A percentile compares a stretch with the other conserved stretches of the same genome.
Conservation (phyloP, 2,113 vertebrate genomes). For the Chaenocephalus aceratus region DNA sequence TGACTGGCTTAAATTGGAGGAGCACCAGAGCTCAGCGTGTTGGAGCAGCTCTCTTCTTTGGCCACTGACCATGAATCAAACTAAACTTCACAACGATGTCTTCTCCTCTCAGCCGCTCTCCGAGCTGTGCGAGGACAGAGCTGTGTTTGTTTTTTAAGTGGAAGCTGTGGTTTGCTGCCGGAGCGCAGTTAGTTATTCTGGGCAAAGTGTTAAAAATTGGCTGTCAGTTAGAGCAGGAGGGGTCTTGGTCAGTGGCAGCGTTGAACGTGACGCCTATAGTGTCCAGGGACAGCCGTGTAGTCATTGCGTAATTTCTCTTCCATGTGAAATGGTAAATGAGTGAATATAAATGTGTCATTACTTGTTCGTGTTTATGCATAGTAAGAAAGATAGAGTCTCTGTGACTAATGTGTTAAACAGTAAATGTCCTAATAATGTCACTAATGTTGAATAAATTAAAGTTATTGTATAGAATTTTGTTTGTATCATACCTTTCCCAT, state of each 20-base stretch:
- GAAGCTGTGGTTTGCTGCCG: conserved; percentile 56
- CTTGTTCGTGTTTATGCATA: conserved; percentile 17
- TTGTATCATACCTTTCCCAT: background rate
- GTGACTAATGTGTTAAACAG: background rate
- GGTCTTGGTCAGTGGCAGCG: conserved; percentile 28
- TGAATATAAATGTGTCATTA: conserved; percentile 1
- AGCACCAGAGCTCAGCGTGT: conserved; percentile 28
- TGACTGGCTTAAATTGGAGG: background rate
- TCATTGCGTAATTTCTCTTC: conserved; percentile 64
- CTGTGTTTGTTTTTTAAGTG: conserved; percentile 58
- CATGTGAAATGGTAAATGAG: conserved; percentile 31
- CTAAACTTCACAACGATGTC: conserved; percentile 9
- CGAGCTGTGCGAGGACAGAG: conserved; percentile 35
- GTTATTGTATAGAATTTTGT: background rate
- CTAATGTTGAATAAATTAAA: background rate
- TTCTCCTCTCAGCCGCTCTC: conserved; percentile 19
- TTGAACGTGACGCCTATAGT: conserved; percentile 55
- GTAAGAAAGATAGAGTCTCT: background rate
- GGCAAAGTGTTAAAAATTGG: conserved; percentile 64
- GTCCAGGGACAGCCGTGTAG: conserved; percentile 57
- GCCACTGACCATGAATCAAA: conserved; percentile 52
- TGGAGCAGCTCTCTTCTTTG: conserved; percentile 39
- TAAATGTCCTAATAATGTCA: background rate
- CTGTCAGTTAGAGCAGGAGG: conserved; percentile 47
- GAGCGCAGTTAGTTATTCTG: conserved; percentile 42